A percentile compares a stretch with the other conserved stretches of the same genome.
phyloP scores from a whole-genome alignment of 2,113 vertebrate species.

The Barbus barbus region DNA sequence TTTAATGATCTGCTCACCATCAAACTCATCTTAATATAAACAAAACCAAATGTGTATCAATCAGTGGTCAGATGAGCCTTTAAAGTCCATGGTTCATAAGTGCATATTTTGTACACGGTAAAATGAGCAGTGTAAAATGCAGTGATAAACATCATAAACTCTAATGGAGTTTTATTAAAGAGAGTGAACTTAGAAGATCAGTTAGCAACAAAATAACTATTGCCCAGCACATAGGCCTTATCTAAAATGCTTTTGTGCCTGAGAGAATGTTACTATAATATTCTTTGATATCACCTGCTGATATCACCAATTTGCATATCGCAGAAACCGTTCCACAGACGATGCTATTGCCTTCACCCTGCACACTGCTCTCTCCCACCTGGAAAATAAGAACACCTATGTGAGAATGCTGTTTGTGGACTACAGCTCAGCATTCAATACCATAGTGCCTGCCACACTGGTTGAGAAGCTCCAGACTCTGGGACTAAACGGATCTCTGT shows the following conservation, averaged over 20 bases:
- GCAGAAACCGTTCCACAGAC: too few relatives aligned
- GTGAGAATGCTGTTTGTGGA: too few relatives aligned
- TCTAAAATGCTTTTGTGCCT: background rate
- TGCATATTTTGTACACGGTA: conserved; percentile 6
- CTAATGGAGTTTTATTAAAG: background rate
- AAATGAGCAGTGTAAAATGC: background rate
- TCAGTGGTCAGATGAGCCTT: background rate
- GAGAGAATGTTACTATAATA: background rate
- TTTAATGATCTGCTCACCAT: background rate
- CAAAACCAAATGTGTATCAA: conserved; percentile 18
- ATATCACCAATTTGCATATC: too few relatives aligned
- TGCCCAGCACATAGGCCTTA: background rate
- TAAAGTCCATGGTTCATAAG: conserved; percentile 14
- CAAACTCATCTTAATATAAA: background rate
- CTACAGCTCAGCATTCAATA: too few relatives aligned
- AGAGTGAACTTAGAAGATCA: conserved; percentile 9
- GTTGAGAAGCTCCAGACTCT: too few relatives aligned
- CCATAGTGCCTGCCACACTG: too few relatives aligned
- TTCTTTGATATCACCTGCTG: background rate
- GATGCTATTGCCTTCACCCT: too few relatives aligned
- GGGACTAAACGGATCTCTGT: too few relatives aligned
- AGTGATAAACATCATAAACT: conserved; percentile 26
- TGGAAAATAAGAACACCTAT: too few relatives aligned
- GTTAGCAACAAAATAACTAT: background rate
- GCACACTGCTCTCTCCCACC: too few relatives aligned